These are phyloP conservation scores for Vespertilio murinus DNA, from an alignment of 2,797 vertebrate genomes.

Conservation along the genomic window DNA sequence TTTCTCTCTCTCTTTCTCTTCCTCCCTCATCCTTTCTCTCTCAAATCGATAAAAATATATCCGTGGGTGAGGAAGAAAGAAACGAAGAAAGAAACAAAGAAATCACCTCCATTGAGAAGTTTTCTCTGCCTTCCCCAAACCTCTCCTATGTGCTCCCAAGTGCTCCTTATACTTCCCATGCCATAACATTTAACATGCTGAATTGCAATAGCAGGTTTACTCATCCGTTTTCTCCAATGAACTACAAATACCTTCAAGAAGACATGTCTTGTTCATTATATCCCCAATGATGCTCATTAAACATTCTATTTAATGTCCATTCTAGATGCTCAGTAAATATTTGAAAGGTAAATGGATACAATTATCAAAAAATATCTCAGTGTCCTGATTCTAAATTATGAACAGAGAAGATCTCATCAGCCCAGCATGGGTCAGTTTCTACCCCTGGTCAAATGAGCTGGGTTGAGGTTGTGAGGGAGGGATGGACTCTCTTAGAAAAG, in stretches of 20 bases:
- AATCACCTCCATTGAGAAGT: neutral
- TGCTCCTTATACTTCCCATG: neutral
- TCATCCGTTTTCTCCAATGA: neutral
- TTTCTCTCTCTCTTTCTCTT: neutral
- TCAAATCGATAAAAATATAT: neutral
- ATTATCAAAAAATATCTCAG: neutral
- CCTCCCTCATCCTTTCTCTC: neutral
- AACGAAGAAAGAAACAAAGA: neutral
- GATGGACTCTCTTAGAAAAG: neutral
- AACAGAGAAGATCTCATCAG: neutral
- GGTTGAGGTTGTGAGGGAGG: neutral
- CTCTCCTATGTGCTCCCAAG: neutral
- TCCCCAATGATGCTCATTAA: neutral
- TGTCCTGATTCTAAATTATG: slow-evolving; percentile 37
- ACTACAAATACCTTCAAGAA: neutral
- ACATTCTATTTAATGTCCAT: too few relatives aligned
- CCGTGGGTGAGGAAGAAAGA: neutral
- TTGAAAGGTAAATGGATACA: neutral
- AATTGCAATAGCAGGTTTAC: neutral
- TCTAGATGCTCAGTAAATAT: slow-evolving; percentile 16
- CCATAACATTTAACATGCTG: neutral
- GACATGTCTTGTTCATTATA: neutral
- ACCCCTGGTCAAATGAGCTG: neutral
- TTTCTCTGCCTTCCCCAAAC: neutral
- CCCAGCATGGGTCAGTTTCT: neutral